phyloP scores from a whole-genome alignment of 2,113 vertebrate genomes.

The Varanus komodoensis region DNA sequence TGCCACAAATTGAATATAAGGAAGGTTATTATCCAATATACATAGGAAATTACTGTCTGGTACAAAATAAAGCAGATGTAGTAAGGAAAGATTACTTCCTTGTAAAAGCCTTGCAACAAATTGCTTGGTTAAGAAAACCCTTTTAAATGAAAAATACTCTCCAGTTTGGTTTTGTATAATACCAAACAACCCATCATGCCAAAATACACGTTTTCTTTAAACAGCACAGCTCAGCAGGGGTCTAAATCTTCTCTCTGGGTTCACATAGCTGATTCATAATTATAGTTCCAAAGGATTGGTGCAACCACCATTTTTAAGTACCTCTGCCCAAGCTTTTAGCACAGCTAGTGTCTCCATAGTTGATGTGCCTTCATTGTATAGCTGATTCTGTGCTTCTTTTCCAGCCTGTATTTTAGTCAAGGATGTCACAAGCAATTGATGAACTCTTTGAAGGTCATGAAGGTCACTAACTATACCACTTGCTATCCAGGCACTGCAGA shows the following conservation, averaged over 20 bases:
- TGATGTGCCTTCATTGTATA: conserved; percentile 90
- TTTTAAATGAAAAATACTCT: not conserved
- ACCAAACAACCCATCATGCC: not conserved
- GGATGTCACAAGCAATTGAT: conserved; percentile 91
- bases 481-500: conserved; percentile 94
- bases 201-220: not conserved
- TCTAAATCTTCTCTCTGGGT: not conserved
- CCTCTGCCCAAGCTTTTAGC: conserved; percentile 96
- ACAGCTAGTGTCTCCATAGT: conserved; percentile 95
- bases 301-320: conserved; percentile 48
- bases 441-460: conserved; percentile 89
- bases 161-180: not conserved
- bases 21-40: not conserved
- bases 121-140: not conserved
- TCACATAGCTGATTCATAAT: not conserved
- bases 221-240: not conserved
- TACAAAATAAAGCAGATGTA: not conserved
- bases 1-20: not conserved
- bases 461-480: conserved; percentile 92
- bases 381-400: conserved; percentile 80
- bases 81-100: not conserved
- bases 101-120: not conserved
- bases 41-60: not conserved
- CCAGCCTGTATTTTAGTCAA: conserved; percentile 89
- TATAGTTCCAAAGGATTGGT: conserved; percentile 19